Evolutionary conservation across 2,113 vertebrate genomes (phyloP), one percentile per base, ranked within the genome.

Genomic region (Phylloscopus whistleri): DNA sequence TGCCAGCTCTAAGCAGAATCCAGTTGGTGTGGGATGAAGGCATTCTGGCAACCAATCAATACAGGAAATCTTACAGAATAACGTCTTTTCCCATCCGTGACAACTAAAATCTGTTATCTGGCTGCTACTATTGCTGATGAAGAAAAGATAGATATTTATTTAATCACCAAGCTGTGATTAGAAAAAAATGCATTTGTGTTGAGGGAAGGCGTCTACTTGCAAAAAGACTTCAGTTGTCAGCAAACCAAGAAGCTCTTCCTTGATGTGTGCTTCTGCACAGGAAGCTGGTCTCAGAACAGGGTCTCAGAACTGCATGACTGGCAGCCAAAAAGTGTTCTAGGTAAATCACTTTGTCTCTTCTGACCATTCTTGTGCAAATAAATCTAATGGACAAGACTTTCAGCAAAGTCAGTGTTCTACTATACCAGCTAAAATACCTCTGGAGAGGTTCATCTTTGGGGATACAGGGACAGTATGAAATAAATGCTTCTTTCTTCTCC

Each of bases 81-180:
- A 98, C 4, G 6, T 97, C 94, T 98, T 97, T 96, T 90, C 35
- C 53, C 58, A 91, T 90, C 91, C 95, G 18, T 96, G 97, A 96
- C 97, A 97, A 96, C 82, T 94, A 94, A 97, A 97, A 97, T 94
- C 97, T 97, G 97, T 95, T 97, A 91, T 95, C 92, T 95, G 89
- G 93, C 72, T 95, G 85, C 74, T 76, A 46, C 73, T 64, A 84
- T 58, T 97, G 95, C 87, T 94, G 85, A 94, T 78, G 64, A 84
- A 94, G 88, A 59, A 89, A 94, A 75, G 74, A 58, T 9, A 91
- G 93, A 81, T 90, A 88, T 87, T 95, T 93, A 96, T 87, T 96
- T 96, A 94, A 98, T 92, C 76, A 93, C 30, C 44, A 82, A 94
- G 28, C 83, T 91, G 86, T 82, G 87, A 96, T 89, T 51, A 26